Base-by-base conservation (phyloP, 2,113 vertebrate species). In the Nicator chloris region DNA sequence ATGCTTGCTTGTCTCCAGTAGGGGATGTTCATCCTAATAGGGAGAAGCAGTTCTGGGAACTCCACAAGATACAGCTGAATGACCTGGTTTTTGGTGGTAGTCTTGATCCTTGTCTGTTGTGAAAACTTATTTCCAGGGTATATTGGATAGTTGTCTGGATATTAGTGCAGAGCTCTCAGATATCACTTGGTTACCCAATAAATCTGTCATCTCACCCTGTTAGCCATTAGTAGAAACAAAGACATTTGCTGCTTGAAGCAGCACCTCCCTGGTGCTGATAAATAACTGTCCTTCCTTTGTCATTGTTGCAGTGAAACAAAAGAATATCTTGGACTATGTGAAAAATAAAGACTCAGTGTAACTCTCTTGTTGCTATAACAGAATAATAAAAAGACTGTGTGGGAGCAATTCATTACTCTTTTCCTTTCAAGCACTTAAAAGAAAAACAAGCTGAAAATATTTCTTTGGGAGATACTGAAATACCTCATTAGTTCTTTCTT, bases 381-480 rank as follows among this genome's bases (percentile, higher is more conserved):
- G 51, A 91, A 57, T 50, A 88, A 88, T 86, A 65, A 90, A 79
- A 59, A 77, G 39, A 51, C 63, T 65, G 50, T 1, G 6, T 68
- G 47, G 80, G 76, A 96, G 78, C 51, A 96, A n/a, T 94, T 95
- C 71, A 93, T 95, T 94, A 94, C 24, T 91, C 75, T 56, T 66
- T 65, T 87, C 59, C 92, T 97, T 94, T 95, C 79, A 94, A 90
- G 64, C 79, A 83, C 84, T 94, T 93, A 44, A 95, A 95, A 94
- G 90, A n/a, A 87, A 88, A 87, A 65, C 35, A 76, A 93, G 71
- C 87, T 96, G 94, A 95, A 96, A 90, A 92, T 94, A 90, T 92
- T 95, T 95, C 78, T 95, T 82, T 75, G 68, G 63, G 64, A 90
- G 93, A 94, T 88, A 96, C 91, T 95, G 91, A 92, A 95, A 93